Percentiles rank a stretch among this genome's conserved stretches.
phyloP scores from a whole-genome alignment of 2,797 vertebrate species.

The Tamandua tetradactyla region DNA sequence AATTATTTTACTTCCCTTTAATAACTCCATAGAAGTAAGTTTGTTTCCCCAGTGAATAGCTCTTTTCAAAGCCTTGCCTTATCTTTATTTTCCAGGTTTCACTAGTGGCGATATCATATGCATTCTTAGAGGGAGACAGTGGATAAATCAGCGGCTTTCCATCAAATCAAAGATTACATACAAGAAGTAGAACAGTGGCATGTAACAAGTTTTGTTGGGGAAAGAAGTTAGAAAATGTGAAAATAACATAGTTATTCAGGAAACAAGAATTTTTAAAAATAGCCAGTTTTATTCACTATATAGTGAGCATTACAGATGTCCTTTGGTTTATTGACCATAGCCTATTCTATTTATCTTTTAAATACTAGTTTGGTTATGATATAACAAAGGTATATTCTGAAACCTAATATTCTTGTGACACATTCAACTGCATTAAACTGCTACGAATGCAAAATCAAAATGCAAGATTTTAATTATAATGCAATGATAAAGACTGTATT shows the following conservation, averaged over 20 bases:
- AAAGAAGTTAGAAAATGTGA: conserved; percentile 43
- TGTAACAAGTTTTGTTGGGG: conserved; percentile 53
- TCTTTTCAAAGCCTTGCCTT: conserved; percentile 79
- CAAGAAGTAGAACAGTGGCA: conserved; percentile 54
- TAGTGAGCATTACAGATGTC: background rate
- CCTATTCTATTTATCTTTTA: background rate
- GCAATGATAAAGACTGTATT: background rate
- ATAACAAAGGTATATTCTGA: background rate
- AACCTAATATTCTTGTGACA: background rate
- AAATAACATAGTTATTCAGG: conserved; percentile 53
- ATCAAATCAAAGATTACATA: conserved; percentile 77
- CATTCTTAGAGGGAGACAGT: conserved; percentile 74
- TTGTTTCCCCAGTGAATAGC: conserved; percentile 76
- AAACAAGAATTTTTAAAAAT: conserved; percentile 42
- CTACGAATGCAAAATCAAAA: background rate
- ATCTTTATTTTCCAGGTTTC: conserved; percentile 87
- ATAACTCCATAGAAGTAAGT: conserved; percentile 74
- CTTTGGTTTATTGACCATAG: background rate
- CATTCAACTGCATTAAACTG: background rate
- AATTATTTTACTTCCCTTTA: conserved; percentile 78
- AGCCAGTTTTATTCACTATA: background rate
- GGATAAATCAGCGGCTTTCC: conserved; percentile 80
- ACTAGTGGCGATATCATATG: conserved; percentile 77
- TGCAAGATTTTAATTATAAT: background rate
- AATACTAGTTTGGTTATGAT: background rate